Conservation (phyloP, 2,797 vertebrate species). For the Gymnothorax reevesii region DNA sequence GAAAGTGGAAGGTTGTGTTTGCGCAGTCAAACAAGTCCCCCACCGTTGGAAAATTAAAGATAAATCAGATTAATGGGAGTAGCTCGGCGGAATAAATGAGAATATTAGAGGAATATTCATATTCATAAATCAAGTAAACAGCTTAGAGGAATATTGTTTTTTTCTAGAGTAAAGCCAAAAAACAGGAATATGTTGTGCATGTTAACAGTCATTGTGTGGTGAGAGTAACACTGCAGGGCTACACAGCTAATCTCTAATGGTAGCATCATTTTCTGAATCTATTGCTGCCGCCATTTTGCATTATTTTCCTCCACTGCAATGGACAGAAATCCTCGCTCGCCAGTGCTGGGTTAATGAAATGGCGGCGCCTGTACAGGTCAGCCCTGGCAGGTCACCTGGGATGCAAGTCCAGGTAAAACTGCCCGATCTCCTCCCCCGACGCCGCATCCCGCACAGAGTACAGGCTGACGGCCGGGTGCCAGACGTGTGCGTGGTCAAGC, state of each 20-base stretch:
- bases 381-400: constrained; percentile 76
- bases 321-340: background rate
- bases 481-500: constrained; percentile 76
- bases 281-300: background rate
- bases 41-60: no score
- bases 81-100: no score
- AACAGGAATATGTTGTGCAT: no score
- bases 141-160: no score
- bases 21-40: no score
- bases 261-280: background rate
- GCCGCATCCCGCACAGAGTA: constrained; percentile 79
- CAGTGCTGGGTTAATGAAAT: background rate
- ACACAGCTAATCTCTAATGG: background rate
- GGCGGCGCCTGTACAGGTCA: background rate
- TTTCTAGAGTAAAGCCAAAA: no score
- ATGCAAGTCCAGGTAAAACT: constrained; percentile 93
- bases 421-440: constrained; percentile 82
- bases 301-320: background rate
- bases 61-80: no score
- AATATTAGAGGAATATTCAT: no score
- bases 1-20: no score
- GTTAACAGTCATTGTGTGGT: no score
- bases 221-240: background rate
- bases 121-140: no score
- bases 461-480: constrained; percentile 83